A percentile compares a stretch with the other conserved stretches of the same genome.
phyloP scores from a whole-genome alignment of 2,113 vertebrate species.

The Sylvia atricapilla region DNA sequence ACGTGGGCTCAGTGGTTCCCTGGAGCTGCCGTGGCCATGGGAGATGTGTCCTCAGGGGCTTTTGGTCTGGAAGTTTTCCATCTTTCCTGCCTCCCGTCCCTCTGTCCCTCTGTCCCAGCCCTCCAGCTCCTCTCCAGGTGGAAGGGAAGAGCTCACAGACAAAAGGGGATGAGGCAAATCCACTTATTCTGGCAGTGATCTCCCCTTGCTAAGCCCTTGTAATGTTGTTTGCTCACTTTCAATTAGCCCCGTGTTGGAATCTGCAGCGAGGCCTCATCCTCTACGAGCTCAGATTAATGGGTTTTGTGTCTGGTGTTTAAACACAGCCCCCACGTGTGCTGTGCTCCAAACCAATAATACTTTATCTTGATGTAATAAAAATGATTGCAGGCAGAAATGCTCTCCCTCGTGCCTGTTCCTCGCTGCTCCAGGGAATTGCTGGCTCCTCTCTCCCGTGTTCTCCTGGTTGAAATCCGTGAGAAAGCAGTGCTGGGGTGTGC shows the following conservation, averaged over 20 bases:
- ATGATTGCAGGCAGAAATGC: neutral
- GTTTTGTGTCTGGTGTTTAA: neutral
- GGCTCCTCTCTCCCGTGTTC: neutral
- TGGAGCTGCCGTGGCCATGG: accelerated
- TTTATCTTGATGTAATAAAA: constrained; percentile 39
- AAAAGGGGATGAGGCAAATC: neutral
- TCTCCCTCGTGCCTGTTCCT: neutral
- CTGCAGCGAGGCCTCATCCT: neutral
- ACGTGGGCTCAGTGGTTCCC: neutral
- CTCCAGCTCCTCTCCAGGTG: neutral
- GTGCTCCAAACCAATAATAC: neutral
- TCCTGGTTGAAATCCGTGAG: neutral
- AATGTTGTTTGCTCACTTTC: neutral
- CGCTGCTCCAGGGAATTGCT: neutral
- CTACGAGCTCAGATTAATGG: neutral
- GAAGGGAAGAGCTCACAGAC: neutral
- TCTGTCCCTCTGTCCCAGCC: neutral
- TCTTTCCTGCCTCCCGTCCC: neutral
- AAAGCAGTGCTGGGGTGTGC: neutral
- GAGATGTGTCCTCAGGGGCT: neutral
- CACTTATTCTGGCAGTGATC: neutral
- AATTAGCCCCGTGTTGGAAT: neutral
- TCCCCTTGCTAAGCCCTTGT: neutral
- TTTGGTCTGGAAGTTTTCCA: neutral
- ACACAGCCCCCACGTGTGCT: constrained; percentile 19